phyloP scores from a whole-genome alignment of 2,113 vertebrate species.

The Strix uralensis region DNA sequence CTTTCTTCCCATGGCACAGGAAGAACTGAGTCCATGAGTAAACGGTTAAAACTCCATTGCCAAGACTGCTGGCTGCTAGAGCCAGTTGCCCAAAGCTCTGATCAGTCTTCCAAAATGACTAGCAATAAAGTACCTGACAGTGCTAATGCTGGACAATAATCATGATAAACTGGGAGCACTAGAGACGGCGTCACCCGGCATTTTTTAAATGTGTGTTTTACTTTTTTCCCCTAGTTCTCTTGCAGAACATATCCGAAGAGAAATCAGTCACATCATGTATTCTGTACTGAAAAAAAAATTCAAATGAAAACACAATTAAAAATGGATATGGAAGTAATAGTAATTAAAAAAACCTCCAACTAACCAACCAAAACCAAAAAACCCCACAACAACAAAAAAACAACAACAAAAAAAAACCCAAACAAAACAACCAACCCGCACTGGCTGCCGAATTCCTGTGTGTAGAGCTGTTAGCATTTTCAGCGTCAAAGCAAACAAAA shows the following conservation, averaged over 20 bases:
- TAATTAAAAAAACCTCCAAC: not conserved
- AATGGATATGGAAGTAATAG: not conserved
- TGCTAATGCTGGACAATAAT: not conserved
- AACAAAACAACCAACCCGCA: not conserved
- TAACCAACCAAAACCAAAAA: not conserved
- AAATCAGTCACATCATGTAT: not conserved
- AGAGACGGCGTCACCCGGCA: not conserved
- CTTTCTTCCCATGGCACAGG: not conserved
- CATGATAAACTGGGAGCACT: not conserved
- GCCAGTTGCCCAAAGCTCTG: not conserved
- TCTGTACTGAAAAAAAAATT: not conserved
- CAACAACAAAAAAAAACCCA: not conserved
- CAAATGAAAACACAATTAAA: not conserved
- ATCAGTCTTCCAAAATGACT: not conserved
- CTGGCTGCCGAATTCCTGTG: not conserved
- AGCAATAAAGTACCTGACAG: not conserved
- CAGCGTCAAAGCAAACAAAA: not conserved
- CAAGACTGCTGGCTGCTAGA: not conserved
- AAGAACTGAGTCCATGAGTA: not conserved
- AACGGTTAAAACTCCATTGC: not conserved
- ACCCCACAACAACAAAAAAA: no score
- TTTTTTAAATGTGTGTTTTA: not conserved
- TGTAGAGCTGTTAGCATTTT: not conserved
- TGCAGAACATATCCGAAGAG: not conserved
- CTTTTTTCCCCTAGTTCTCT: not conserved